Conservation (phyloP, 2,113 vertebrate genomes). For the Ceyx cyanopectus region DNA sequence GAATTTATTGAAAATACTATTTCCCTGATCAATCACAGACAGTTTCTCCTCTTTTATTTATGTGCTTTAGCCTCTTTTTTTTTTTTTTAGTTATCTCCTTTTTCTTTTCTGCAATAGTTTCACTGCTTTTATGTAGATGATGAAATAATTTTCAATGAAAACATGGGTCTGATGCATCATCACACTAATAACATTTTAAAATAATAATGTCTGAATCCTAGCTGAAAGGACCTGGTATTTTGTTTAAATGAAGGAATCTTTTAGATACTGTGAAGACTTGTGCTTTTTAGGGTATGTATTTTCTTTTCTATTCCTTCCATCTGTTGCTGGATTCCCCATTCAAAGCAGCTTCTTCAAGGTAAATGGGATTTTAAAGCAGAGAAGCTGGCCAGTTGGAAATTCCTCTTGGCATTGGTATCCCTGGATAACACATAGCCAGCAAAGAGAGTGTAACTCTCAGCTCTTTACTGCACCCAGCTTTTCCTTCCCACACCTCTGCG, state of each 20-base stretch:
- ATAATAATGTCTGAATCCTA: background rate
- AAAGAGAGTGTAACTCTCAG: background rate
- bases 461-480: background rate
- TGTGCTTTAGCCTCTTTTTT: background rate
- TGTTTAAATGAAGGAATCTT: background rate
- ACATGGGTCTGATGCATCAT: background rate
- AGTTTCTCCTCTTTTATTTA: background rate
- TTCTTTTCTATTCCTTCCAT: background rate
- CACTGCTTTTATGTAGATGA: background rate
- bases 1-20: background rate
- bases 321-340: background rate
- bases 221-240: background rate
- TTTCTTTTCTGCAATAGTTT: background rate
- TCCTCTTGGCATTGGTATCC: background rate
- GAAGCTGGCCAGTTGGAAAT: background rate
- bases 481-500: background rate
- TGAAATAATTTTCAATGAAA: background rate
- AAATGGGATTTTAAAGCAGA: background rate
- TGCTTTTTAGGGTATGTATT: background rate
- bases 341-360: background rate
- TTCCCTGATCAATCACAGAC: background rate
- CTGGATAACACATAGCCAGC: background rate
- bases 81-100: background rate
- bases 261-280: background rate
- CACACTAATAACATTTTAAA: background rate